Evolutionary conservation across 1,140 invertebrate species (phyloP).

Genomic region (Nebria ingens): DNA sequence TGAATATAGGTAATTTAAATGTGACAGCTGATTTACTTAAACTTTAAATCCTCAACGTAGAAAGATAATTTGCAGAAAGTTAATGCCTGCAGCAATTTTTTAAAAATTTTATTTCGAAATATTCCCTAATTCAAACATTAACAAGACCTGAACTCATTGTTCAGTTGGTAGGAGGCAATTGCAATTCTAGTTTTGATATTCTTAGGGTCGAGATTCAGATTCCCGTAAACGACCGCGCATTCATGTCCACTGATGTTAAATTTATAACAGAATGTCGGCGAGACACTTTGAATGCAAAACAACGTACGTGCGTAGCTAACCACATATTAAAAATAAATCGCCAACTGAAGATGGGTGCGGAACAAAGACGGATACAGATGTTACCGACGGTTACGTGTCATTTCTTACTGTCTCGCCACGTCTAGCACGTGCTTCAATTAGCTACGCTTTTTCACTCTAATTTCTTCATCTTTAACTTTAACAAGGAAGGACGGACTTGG

Average conservation of each 20-base stretch:
- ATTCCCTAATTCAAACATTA: no score
- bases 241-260: not conserved
- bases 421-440: not conserved
- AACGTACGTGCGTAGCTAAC: not conserved
- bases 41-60: no score
- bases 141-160: no score
- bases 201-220: no score
- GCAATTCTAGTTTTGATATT: no score
- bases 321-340: not conserved
- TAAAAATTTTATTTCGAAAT: no score
- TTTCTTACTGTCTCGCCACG: not conserved
- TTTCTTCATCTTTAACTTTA: not conserved
- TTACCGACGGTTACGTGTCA: not conserved
- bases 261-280: not conserved
- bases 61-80: no score
- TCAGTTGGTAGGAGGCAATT: no score
- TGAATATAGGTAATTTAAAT: no score
- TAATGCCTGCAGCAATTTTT: no score
- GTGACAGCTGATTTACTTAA: no score
- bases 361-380: not conserved
- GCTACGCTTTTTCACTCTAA: not conserved
- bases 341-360: not conserved
- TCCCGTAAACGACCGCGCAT: no score
- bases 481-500: not conserved
- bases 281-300: not conserved